These are phyloP conservation scores for Oligia strigilis DNA, from an alignment of 2,888 invertebrate species.

Conservation along the genomic window DNA sequence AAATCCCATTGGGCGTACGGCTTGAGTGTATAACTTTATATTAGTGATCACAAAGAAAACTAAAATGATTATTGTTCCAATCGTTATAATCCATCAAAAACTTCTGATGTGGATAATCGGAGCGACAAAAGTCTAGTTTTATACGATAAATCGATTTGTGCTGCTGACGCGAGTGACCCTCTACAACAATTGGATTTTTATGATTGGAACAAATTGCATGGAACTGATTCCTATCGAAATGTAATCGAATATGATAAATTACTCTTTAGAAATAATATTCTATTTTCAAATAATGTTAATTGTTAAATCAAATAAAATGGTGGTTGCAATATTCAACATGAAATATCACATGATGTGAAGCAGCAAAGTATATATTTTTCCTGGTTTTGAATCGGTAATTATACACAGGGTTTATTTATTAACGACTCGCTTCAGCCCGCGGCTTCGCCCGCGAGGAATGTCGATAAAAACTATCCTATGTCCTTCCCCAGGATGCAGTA, in stretches of 20 bases:
- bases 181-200: constrained; percentile 49
- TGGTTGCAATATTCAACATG: neutral
- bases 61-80: neutral
- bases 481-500: too few relatives aligned
- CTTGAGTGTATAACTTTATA: neutral
- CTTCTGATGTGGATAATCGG: constrained; percentile 38
- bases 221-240: constrained; percentile 36
- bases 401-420: too few relatives aligned
- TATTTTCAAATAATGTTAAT: neutral
- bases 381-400: too few relatives aligned
- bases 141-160: constrained; percentile 42
- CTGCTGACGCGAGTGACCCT: constrained; percentile 40
- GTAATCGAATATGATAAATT: constrained; percentile 47
- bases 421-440: too few relatives aligned
- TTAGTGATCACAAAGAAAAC: constrained; percentile 3
- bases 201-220: constrained; percentile 51
- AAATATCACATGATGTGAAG: neutral
- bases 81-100: constrained; percentile 24
- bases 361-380: neutral
- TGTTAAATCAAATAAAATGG: neutral
- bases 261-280: constrained; percentile 9
- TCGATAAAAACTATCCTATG: too few relatives aligned
- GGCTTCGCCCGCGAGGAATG: too few relatives aligned
- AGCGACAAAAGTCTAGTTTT: constrained; percentile 36
- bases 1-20: neutral